Percentiles rank a stretch among this genome's conserved stretches.
phyloP scores from a whole-genome alignment of 2,888 invertebrate genomes.

The Sceliomorpha sp. region DNA sequence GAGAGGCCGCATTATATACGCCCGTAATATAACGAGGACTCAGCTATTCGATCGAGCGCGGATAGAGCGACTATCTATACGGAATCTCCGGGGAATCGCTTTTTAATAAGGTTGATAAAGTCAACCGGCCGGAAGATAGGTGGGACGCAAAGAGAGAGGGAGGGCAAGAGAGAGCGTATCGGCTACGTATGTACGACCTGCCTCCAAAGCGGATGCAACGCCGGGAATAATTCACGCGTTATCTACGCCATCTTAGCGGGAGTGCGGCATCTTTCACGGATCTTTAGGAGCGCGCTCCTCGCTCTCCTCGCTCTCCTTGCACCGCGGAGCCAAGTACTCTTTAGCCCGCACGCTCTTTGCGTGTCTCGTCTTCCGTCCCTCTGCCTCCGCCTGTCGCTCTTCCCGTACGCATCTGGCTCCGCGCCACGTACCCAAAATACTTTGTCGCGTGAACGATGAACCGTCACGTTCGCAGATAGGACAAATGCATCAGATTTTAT shows the following conservation, averaged over 20 bases:
- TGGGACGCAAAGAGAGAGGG: slow-evolving; percentile 57
- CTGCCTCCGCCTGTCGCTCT: slow-evolving; percentile 19
- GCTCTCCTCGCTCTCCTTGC: slow-evolving; percentile 26
- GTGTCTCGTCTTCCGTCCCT: slow-evolving; percentile 31
- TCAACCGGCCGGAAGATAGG: slow-evolving; percentile 67
- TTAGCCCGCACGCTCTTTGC: slow-evolving; percentile 35
- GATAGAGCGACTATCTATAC: slow-evolving; percentile 70
- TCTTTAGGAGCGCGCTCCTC: slow-evolving; percentile 53
- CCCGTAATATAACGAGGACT: slow-evolving; percentile 56
- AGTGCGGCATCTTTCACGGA: slow-evolving; percentile 72
- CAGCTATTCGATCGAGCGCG: slow-evolving; percentile 62
- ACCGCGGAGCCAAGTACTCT: slow-evolving; percentile 31
- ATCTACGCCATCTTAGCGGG: slow-evolving; percentile 76
- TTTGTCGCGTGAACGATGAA: slow-evolving; percentile 44
- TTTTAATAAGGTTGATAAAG: slow-evolving; percentile 79
- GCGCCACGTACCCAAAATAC: slow-evolving; percentile 41
- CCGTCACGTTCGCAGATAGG: slow-evolving; percentile 27
- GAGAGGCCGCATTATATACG: slow-evolving; percentile 47
- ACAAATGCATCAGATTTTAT: slow-evolving; percentile 25
- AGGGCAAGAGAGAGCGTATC: slow-evolving; percentile 57
- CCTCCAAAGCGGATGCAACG: slow-evolving; percentile 59
- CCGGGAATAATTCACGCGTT: slow-evolving; percentile 77
- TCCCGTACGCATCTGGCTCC: slow-evolving; percentile 30
- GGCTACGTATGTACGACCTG: slow-evolving; percentile 59
- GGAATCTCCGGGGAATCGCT: slow-evolving; percentile 73